These are phyloP conservation scores for Melolontha melolontha DNA, from an alignment of 2,888 invertebrate genomes.

Conservation along the genomic window DNA sequence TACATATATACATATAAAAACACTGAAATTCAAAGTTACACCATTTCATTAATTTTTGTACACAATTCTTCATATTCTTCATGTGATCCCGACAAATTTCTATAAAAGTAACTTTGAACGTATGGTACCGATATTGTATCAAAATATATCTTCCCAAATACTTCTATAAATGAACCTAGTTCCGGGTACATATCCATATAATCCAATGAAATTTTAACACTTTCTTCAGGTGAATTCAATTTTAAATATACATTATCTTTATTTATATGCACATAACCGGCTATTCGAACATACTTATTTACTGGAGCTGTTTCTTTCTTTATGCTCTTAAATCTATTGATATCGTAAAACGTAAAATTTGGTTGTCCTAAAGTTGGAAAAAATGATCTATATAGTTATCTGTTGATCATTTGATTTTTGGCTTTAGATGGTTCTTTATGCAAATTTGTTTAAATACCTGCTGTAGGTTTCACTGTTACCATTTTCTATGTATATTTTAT, in stretches of 20 bases:
- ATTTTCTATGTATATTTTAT: no score
- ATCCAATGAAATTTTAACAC: constrained; percentile 1
- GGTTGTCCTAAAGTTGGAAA: no score
- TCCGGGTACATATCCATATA: background rate
- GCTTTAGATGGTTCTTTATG: no score
- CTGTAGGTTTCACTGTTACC: no score
- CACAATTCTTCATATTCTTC: constrained; percentile 13
- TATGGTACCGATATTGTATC: background rate
- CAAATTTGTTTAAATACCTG: no score
- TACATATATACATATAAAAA: no score
- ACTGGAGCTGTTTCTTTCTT: background rate
- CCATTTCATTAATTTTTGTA: no score
- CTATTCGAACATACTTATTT: constrained; percentile 21
- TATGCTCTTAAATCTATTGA: background rate
- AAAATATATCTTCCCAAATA: constrained; percentile 16
- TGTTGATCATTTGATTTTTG: no score
- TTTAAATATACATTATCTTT: constrained; percentile 1
- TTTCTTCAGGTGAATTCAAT: background rate
- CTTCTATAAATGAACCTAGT: constrained; percentile 17
- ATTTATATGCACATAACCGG: constrained; percentile 4
- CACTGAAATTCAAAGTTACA: no score
- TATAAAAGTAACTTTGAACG: constrained; percentile 15
- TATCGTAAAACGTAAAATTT: constrained; percentile 8
- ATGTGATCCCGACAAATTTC: constrained; percentile 8
- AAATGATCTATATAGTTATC: no score